Base-by-base conservation (phyloP, 1,140 invertebrate genomes). In the Heliconius congener region DNA sequence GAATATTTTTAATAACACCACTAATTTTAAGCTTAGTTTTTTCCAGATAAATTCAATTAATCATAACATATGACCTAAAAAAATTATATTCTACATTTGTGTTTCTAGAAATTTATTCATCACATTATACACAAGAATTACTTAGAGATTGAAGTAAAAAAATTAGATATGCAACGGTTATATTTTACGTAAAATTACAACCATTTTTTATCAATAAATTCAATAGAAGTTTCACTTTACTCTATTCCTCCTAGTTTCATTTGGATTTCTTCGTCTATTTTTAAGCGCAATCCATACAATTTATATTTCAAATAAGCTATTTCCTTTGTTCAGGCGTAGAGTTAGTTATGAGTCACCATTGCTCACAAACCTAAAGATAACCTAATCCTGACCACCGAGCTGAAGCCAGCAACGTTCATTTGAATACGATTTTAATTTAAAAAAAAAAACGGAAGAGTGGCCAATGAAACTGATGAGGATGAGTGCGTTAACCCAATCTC, bases 401-500 rank as follows among this genome's bases (percentile, higher is more conserved):
- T 42, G 71, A 77, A 73, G 23, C 34, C 76, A 37, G 71, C 60
- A 37, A 50, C 72, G 76, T 77, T 81, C 30, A 77, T 81, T 66
- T 72, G 71, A 75, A 80, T 76, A 76, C 71, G 73, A 81, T 78
- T 74, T 72, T 46, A 71, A 37, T 37, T 34, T 75, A 60, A 30
- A 74, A 80, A 74, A 34, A 81, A 16, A 46, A 74, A 83, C 52
- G 71, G 66, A 75, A 78, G 76, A 83, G 55, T 78, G 73, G 74
- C 73, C 82, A 75, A 76, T 79, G 74, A 82, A 82, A 79, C 79
- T 82, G 83, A 83, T 84, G 85, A 85, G 76, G 81, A 80, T 80
- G 85, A 87, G 89, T 87, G 83, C 89, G 84, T 87, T 90, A 84
- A 89, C 89, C 89, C 82, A 85, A 74, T 60, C 57, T 23, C 57